Evolutionary conservation across 1,140 invertebrate species (phyloP).

Genomic region (Philotrypesis tridentata): DNA sequence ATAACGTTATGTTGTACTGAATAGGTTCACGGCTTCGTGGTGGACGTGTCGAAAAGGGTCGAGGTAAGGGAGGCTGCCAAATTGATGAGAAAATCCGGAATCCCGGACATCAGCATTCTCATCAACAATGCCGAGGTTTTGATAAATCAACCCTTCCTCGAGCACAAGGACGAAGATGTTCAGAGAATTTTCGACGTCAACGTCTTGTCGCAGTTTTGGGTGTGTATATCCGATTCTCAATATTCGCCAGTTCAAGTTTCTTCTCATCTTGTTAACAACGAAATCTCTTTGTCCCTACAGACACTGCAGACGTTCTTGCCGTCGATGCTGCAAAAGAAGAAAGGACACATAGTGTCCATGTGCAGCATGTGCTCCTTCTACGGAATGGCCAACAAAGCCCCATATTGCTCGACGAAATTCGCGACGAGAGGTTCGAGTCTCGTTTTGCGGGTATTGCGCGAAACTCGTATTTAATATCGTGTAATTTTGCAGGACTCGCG

Average conservation of each 20-base stretch:
- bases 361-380: conserved; percentile 91
- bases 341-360: conserved; percentile 94
- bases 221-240: conserved; percentile 36
- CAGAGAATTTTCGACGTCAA: conserved; percentile 61
- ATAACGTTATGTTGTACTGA: too few species aligned
- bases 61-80: conserved; percentile 60
- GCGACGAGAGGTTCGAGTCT: conserved; percentile 84
- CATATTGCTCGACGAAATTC: conserved; percentile 95
- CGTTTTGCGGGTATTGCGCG: background rate
- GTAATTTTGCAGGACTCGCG: conserved; percentile 61
- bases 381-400: conserved; percentile 85
- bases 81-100: conserved; percentile 60
- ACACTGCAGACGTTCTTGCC: conserved; percentile 87
- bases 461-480: too few species aligned
- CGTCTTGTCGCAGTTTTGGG: conserved; percentile 66
- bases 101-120: conserved; percentile 64
- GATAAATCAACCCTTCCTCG: conserved; percentile 55
- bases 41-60: conserved; percentile 62
- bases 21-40: conserved; percentile 63
- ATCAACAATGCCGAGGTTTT: conserved; percentile 66
- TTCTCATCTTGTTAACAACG: background rate
- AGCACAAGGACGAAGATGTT: conserved; percentile 56
- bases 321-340: conserved; percentile 88
- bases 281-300: conserved; percentile 70
- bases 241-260: too few species aligned